These are phyloP conservation scores for Loris lydekkerianus DNA, from an alignment of 2,797 vertebrate species.

Conservation along the genomic window DNA sequence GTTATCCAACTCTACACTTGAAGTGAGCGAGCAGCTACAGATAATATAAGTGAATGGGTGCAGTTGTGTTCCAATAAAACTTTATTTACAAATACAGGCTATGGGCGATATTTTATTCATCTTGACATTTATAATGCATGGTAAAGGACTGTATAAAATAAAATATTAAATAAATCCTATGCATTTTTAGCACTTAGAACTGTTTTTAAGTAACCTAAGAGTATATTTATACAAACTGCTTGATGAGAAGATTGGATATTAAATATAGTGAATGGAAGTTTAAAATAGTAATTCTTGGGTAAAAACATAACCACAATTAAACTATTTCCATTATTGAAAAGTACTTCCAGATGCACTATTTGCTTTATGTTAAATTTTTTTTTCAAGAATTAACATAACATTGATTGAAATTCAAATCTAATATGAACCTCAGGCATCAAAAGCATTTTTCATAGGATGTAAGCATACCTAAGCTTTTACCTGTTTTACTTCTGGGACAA, in stretches of 20 bases:
- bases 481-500: constrained; percentile 81
- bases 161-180: neutral
- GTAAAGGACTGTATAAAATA: neutral
- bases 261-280: constrained; percentile 18
- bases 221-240: constrained; percentile 28
- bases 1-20: neutral
- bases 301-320: constrained; percentile 77
- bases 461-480: constrained; percentile 70
- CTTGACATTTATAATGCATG: neutral
- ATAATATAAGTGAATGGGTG: neutral
- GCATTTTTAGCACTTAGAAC: constrained; percentile 43
- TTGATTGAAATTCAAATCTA: constrained; percentile 31
- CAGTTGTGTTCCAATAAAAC: neutral
- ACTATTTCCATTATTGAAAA: neutral
- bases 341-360: constrained; percentile 71
- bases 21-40: neutral
- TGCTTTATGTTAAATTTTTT: constrained; percentile 75
- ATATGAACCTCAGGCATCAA: constrained; percentile 73
- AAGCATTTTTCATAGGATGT: constrained; percentile 73
- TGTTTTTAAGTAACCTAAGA: constrained; percentile 4
- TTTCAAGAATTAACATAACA: constrained; percentile 64
- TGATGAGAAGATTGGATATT: constrained; percentile 47
- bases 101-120: neutral
- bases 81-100: constrained; percentile 51
- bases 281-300: constrained; percentile 58